Evolutionary conservation across 1,140 invertebrate genomes (phyloP), one percentile per base, ranked within the genome.

Genomic region (Calephelis virginiensis): DNA sequence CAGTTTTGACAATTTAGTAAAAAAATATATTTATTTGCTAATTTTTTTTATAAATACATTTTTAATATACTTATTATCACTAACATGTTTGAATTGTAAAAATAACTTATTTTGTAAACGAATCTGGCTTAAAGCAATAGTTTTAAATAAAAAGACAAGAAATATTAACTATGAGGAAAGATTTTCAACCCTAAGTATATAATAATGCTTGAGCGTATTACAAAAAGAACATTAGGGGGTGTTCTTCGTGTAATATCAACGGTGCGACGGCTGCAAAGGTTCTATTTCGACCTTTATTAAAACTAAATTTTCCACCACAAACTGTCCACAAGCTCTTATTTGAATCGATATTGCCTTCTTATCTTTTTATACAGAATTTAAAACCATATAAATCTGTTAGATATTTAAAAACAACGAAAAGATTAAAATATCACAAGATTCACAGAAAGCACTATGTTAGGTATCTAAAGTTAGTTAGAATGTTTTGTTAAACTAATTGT

Each of bases 301-400:
- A 90, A 90, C 86, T 85, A 90, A 90, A 90, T 89, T 86, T 84
- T 78, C 77, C 70, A 74, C 85, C 87, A 67, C 87, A 85, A 81
- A 87, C 77, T 77, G 80, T 83, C 82, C 86, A 73, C 83, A 84
- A 81, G 63, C 73, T 75, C 68, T 75, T 71, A 69, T 69, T 72
- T 73, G 63, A 77, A 73, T 77, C 64, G 61, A 68, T 62, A 59
- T 45, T 28, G 38, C 11, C n/a, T 43, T 50, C 12, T 56, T 56
- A 48, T 50, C 38, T 12, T 49, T 17, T 37, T 17, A 14, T 11
- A 48, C 10, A 6, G 61, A 64, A 50, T 45, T 63, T 48, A 49
- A 48, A 63, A 63, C 28, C 28, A 28, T 28, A 28, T 28, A 28
- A 28, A 28, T 28, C 28, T 28, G 28, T 28, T 12, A 43, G 49